Evolutionary conservation across 2,888 invertebrate species (phyloP).

Genomic region (Amphipyra berbera): DNA sequence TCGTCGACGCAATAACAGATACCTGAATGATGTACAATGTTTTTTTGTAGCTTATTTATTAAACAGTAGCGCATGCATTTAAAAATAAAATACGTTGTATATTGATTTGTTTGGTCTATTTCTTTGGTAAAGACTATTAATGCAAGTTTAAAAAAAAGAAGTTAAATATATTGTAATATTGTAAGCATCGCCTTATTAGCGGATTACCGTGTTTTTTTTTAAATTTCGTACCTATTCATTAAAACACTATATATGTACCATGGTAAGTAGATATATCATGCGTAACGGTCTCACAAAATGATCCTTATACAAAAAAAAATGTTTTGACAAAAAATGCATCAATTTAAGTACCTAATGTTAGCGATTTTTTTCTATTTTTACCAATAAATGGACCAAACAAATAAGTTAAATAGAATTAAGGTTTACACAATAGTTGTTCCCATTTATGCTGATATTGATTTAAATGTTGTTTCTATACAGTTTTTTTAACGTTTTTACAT

Average conservation of each 20-base stretch:
- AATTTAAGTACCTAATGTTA: background rate
- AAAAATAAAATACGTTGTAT: conserved; percentile 38
- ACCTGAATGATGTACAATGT: conserved; percentile 83
- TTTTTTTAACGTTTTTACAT: conserved; percentile 56
- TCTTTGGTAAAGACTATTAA: conserved; percentile 27
- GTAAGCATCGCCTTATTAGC: background rate
- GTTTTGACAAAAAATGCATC: too few species aligned
- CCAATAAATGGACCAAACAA: conserved; percentile 44
- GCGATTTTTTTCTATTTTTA: conserved; percentile 1
- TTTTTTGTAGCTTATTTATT: conserved; percentile 68
- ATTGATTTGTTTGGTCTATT: conserved; percentile 40
- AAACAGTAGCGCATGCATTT: conserved; percentile 58
- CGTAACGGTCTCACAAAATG: too few species aligned
- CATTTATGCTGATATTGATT: conserved; percentile 36
- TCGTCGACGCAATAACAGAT: conserved; percentile 73
- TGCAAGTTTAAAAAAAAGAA: too few species aligned
- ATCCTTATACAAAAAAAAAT: too few species aligned
- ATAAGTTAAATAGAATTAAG: conserved; percentile 49
- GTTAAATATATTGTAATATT: too few species aligned
- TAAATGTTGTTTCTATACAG: conserved; percentile 40
- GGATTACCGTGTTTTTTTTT: background rate
- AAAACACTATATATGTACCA: background rate
- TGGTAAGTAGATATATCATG: too few species aligned
- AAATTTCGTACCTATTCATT: background rate
- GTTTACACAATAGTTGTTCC: conserved; percentile 45